Evolutionary conservation across 2,888 invertebrate genomes (phyloP).

Genomic region (Hydrotaea diabolus): DNA sequence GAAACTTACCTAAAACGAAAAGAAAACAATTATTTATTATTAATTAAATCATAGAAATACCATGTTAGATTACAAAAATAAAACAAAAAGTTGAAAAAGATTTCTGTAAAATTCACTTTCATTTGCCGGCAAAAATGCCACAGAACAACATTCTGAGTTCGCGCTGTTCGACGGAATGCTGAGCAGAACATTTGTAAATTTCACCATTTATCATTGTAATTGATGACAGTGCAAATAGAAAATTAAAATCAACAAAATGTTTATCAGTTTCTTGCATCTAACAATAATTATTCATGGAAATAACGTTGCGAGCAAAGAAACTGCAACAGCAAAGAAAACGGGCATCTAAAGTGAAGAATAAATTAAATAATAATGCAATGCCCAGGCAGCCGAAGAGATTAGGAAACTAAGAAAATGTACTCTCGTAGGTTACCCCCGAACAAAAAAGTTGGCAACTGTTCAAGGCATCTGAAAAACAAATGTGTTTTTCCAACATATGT

Average conservation of each 20-base stretch:
- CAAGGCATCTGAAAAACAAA: no score
- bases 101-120: slow-evolving; percentile 49
- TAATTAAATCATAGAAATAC: background rate
- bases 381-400: slow-evolving; percentile 14
- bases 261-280: slow-evolving; percentile 70
- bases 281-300: slow-evolving; percentile 69
- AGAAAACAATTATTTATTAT: slow-evolving; percentile 33
- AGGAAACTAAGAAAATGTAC: slow-evolving; percentile 6
- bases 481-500: no score
- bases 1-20: slow-evolving; percentile 22
- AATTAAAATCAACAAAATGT: slow-evolving; percentile 72
- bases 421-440: slow-evolving; percentile 1
- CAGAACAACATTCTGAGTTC: background rate
- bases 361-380: slow-evolving; percentile 36
- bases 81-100: background rate
- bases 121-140: slow-evolving; percentile 24
- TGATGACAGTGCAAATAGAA: slow-evolving; percentile 67
- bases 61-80: background rate
- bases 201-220: slow-evolving; percentile 69
- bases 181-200: slow-evolving; percentile 43
- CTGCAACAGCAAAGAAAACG: background rate
- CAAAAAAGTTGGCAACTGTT: background rate
- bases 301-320: background rate
- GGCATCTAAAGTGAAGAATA: slow-evolving; percentile 8
- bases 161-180: background rate